Base-by-base conservation (phyloP, 2,888 invertebrate genomes). In the Dilophus febrilis region DNA sequence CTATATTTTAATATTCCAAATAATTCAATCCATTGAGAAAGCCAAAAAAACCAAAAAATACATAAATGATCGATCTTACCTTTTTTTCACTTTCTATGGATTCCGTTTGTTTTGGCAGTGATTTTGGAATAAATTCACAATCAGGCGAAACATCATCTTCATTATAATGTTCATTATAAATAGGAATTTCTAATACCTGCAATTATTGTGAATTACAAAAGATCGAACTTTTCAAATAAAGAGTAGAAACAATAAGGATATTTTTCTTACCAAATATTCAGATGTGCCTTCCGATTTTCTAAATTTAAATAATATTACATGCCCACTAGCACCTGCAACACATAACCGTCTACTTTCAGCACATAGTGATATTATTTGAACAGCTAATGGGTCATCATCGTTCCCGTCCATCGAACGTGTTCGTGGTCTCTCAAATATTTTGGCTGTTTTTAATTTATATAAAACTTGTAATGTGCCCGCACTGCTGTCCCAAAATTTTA, bases 401-500 rank as follows among this genome's bases (percentile, higher is more conserved):
- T 66, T 57, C 41, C 62, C 64, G 48, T 77, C 76, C 50, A 73
- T 56, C 49, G 75, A 74, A 46, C 72, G 66, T 42, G 71, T 64
- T 56, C 69, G 73, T 47, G 77, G 75, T 47, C 59, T 56, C 49
- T 63, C 64, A 51, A 63, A 63, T 46, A 62, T 70, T 70, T 95
- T 94, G 50, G 88, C 85, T 58, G 94, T 94, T 71, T 95, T 97
- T 56, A 97, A 68, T 72, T 95, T 95, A 70, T 97, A 97, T 57
- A 97, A 73, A 54, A 94, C 83, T 71, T 95, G 94, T 52, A 98
- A 71, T 46, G 87, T 85, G 49, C 92, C 92, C 40, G 90, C 91
- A 55, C 92, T 91, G 35, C 92, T 91, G 64, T 98, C 97, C 97
- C 97, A 98, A 66, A 98, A 98, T 64, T 95, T 95, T 42, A 99